A percentile compares a stretch with the other conserved stretches of the same genome.
These are phyloP conservation scores for Empis stercorea DNA, from an alignment of 2,888 invertebrate genomes.

Conservation along the genomic window DNA sequence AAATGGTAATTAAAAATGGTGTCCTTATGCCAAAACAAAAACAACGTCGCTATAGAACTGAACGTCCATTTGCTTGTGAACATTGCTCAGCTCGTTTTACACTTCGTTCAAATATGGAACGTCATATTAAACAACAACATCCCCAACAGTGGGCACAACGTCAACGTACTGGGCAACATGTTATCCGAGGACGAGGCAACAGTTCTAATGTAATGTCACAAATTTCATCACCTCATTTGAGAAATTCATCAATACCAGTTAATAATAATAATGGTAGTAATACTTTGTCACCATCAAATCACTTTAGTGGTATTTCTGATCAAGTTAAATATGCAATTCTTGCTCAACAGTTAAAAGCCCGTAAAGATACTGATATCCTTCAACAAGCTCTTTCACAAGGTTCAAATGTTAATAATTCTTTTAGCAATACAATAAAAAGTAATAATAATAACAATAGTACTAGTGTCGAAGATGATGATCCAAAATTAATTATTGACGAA, in stretches of 20 bases:
- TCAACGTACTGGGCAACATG: conserved; percentile 45
- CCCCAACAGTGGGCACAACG: conserved; percentile 79
- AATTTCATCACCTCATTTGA: conserved; percentile 16
- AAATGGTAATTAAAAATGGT: conserved; percentile 84
- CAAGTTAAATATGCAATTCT: conserved; percentile 64
- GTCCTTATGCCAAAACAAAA: conserved; percentile 85
- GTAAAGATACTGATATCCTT: conserved; percentile 33
- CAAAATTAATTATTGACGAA: conserved; percentile 34
- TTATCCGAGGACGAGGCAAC: conserved; percentile 31
- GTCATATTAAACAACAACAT: conserved; percentile 89
- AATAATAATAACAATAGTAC: conserved; percentile 21
- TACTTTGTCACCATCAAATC: conserved; percentile 22
- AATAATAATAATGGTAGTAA: background rate
- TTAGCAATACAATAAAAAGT: conserved; percentile 11
- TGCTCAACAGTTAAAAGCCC: conserved; percentile 61
- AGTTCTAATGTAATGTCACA: conserved; percentile 16
- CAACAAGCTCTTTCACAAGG: conserved; percentile 33
- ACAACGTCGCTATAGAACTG: conserved; percentile 77
- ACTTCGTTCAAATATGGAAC: conserved; percentile 85
- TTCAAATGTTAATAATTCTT: conserved; percentile 18
- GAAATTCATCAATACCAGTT: no score
- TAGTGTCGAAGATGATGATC: conserved; percentile 44
- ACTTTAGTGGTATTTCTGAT: conserved; percentile 40
- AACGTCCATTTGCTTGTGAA: conserved; percentile 80
- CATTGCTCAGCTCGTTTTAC: conserved; percentile 86